Base-by-base conservation (phyloP, 2,797 vertebrate species). In the Pitangus sulphuratus region DNA sequence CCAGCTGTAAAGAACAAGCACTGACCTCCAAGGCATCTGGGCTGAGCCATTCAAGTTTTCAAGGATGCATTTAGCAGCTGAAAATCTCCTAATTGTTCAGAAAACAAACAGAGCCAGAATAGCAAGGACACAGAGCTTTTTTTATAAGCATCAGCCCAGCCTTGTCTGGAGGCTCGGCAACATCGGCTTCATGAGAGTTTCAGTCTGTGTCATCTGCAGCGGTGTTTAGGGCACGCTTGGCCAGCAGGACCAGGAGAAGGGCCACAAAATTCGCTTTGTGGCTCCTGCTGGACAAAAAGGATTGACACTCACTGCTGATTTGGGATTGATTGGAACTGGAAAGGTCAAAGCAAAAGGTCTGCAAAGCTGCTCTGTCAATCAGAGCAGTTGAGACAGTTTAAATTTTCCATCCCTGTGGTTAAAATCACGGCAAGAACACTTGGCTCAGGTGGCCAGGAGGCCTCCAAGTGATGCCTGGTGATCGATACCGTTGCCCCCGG, bases 31-130 rank as follows among this genome's bases (percentile, higher is more conserved):
- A 78, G 62, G 83, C 92, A 76, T 86, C 40, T 70, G 83, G 77
- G 66, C 88, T 71, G 84, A 94, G 78, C 84, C 72, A 79, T 74
- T 88, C 53, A 47, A 71, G 84, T 70, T 93, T 74, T 77, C 0
- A 39, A 92, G 71, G 71, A 87, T 33, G 47, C 2, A 40, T 91
- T 94, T 87, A 89, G 69, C 57, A 85, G 70, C 71, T 65, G 58
- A 87, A 84, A 94, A 87, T 75, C 93, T 95, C 66, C 75, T 47
- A 83, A 95, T 95, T 93, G 84, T 87, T 89, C 87, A 56, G 30
- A 85, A 93, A 85, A 87, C 77, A 91, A 95, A 89, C 4, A 74
- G n/a, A 83, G 74, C 22, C 56, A 74, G 40, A 83, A 77, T 6
- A 70, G 65, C 53, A 75, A 91, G 71, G 37, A 70, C 57, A 12